Evolutionary conservation across 2,888 invertebrate genomes (phyloP).

Genomic region (Stenoptilia bipunctidactyla): DNA sequence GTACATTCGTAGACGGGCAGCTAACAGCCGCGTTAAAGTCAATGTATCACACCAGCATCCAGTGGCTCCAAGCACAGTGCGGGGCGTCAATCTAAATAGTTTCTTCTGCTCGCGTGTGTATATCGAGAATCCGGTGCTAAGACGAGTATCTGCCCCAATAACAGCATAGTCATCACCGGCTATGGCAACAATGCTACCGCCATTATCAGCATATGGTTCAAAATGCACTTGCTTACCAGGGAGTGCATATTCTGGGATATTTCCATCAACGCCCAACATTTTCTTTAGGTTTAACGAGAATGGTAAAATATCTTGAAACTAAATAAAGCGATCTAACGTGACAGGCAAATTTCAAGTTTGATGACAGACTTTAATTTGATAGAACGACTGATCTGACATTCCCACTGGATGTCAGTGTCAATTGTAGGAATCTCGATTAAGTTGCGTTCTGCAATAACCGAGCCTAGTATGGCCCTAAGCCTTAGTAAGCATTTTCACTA

Average conservation of each 20-base stretch:
- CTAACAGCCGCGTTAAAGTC: constrained; percentile 86
- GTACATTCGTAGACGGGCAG: constrained; percentile 94
- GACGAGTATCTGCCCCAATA: constrained; percentile 94
- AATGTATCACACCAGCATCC: constrained; percentile 99
- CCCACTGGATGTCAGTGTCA: too few relatives aligned
- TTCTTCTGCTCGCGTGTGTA: constrained; percentile 91
- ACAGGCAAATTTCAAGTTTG: too few relatives aligned
- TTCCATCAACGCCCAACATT: constrained; percentile 45
- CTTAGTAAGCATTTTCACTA: too few relatives aligned
- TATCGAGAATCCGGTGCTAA: constrained; percentile 92
- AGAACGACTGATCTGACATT: too few relatives aligned
- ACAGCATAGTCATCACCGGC: constrained; percentile 96
- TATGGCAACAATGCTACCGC: constrained; percentile 94
- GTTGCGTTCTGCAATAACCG: too few relatives aligned
- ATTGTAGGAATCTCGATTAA: too few relatives aligned
- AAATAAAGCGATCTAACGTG: too few relatives aligned
- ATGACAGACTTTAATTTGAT: too few relatives aligned
- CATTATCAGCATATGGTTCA: constrained; percentile 65
- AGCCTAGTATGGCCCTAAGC: too few relatives aligned
- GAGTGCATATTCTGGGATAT: constrained; percentile 59
- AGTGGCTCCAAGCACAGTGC: constrained; percentile 91
- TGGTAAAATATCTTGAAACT: too few relatives aligned
- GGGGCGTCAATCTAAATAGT: constrained; percentile 83
- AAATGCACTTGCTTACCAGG: constrained; percentile 66
- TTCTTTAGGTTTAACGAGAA: too few relatives aligned